Evolutionary conservation across 2,113 vertebrate genomes (phyloP).

Genomic region (Dromas ardeola): DNA sequence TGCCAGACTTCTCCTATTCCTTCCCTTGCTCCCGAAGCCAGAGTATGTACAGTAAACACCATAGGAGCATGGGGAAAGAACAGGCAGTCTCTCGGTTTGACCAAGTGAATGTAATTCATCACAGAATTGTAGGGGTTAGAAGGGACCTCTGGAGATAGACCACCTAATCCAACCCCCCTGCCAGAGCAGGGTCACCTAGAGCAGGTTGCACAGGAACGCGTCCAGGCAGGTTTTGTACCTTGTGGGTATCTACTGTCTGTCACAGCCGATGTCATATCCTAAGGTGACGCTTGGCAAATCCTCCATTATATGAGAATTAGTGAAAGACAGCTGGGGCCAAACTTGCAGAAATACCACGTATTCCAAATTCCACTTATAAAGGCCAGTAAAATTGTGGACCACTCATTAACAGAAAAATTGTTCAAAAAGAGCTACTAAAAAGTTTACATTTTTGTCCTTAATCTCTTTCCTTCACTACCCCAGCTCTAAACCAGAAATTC

Average conservation of each 20-base stretch:
- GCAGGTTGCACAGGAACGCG: too few species aligned
- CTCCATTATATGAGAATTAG: not conserved
- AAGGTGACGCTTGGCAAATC: not conserved
- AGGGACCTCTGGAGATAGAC: too few species aligned
- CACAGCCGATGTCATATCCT: not conserved
- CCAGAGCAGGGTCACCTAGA: too few species aligned
- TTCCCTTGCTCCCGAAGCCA: not conserved
- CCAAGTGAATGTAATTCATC: not conserved
- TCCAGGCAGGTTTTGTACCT: too few species aligned
- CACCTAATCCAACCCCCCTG: too few species aligned
- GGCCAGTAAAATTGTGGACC: not conserved
- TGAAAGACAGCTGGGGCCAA: not conserved
- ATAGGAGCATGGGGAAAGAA: rapidly evolving
- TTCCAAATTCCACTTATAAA: not conserved
- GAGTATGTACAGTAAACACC: not conserved
- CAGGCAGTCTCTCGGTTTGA: rapidly evolving
- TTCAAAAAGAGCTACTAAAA: not conserved
- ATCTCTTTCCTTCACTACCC: not conserved
- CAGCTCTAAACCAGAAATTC: not conserved
- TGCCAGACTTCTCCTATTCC: not conserved
- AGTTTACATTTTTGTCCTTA: not conserved
- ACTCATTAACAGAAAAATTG: not conserved
- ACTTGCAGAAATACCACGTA: not conserved
- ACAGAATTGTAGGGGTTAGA: too few species aligned
- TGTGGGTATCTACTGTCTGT: not conserved